Evolutionary conservation across 2,888 invertebrate species (phyloP), one percentile per base, ranked within the genome.

Genomic region (Eupithecia subumbrata): DNA sequence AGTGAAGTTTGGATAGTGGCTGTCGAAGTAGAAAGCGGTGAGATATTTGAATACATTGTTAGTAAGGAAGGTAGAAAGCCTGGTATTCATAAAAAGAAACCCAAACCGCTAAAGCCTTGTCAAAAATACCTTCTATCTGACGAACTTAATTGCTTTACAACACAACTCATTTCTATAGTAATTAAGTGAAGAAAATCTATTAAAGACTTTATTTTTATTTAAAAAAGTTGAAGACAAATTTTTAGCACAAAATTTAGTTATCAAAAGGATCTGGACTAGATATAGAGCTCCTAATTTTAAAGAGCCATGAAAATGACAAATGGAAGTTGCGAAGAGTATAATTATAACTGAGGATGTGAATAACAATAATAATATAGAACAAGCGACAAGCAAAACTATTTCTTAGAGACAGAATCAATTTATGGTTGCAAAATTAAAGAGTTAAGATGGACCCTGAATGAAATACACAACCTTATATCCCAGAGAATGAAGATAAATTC

Each of bases 21-120:
- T 71, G 74, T 71, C 34, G 56, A 43, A 48, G 67, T 70, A 67
- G 56, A 60, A 75, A 70, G 66, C 74, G 52, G 52, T 70, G 74
- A 63, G 22, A 25, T 48, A 18, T 68, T 30, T 25, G 37, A 73
- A 45, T 48, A 69, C 34, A 63, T 22, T 34, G 68, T 75, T 72
- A 72, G 75, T 75, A 18, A 71, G 68, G 60, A 56, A 63, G 60
- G 66, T 56, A 37, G 70, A 43, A 68, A 68, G 67, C 67, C 37
- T 22, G 43, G 67, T 43, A 40, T 22, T n/a, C 34, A 30, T 34
- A 68, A 22, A 22, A 43, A 43, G 43, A 25, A 68, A 68, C 67
- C 67, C 40, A 68, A 25, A 22, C 43, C 40, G 66, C 66, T 37
- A 5, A 66, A 66, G 66, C 66, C 3, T 34, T 64, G 18, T 56